Base-by-base conservation (phyloP, 2,888 invertebrate genomes). In the Craniophora ligustri region DNA sequence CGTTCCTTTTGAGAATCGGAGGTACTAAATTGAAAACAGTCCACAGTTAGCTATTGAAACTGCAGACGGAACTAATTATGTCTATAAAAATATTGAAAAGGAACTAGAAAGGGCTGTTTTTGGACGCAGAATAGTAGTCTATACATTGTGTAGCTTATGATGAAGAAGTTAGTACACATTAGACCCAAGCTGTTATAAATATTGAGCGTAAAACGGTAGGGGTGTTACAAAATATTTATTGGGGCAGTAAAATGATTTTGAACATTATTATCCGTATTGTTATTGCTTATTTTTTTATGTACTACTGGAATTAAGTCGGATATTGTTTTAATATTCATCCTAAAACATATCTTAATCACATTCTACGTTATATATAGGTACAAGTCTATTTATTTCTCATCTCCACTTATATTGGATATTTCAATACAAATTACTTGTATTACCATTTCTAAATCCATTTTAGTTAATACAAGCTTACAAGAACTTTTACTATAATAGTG, bases 51-150 rank as follows among this genome's bases (percentile, higher is more conserved):
- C 45, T 49, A 41, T 59, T 71, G 62, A 81, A 81, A 84, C 80
- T 74, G 61, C 66, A 73, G 76, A 79, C 78, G 70, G 76, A 85
- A 87, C 87, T 87, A 88, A 89, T 90, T 85, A 85, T 60, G 63
- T 49, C 76, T 46, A 62, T 72, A 79, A 79, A 60, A 80, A 67
- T 65, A 69, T 65, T 74, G 59, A 71, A 75, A 75, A 72, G 74
- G 50, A 50, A 65, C 57, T 60, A 62, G 58, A 69, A 66, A 61
- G 49, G 48, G 49, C 45, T 50, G 44, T 51, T 72, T 71, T 72
- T 71, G 44, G 32, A 51, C 47, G 41, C 56, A 41, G 55, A 51
- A 67, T 57, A 78, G 81, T 82, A 83, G 84, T 76, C 72, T n/a
- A 31, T 75, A 77, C 79, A 84, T 81, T 88, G 82, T 88, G 76